Percentiles rank a stretch among this genome's conserved stretches.
phyloP scores from a whole-genome alignment of 2,113 vertebrate species.

The Austrofundulus limnaeus region DNA sequence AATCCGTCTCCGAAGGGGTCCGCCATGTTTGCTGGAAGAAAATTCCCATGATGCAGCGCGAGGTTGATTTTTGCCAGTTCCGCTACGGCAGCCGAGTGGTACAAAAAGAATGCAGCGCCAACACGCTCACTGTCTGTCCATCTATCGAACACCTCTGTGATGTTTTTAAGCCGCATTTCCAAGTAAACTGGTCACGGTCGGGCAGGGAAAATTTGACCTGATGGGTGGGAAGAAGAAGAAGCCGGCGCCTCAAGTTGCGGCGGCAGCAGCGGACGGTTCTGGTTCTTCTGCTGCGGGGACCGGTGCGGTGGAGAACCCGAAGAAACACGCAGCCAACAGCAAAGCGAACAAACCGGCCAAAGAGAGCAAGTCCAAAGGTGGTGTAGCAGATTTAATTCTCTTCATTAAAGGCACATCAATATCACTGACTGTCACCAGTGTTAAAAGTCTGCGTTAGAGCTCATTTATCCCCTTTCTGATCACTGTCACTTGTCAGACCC shows the following conservation, averaged over 20 bases:
- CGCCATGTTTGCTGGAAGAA: conserved; percentile 81
- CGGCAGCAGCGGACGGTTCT: conserved; percentile 33
- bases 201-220: neutral
- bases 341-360: conserved; percentile 60
- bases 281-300: conserved; percentile 67
- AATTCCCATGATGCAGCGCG: conserved; percentile 61
- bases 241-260: conserved; percentile 55
- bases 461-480: neutral
- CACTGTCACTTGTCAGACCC: neutral
- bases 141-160: neutral
- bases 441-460: neutral
- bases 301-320: conserved; percentile 67
- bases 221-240: conserved; percentile 97
- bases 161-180: neutral
- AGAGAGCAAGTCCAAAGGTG: conserved; percentile 78
- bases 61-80: conserved; percentile 5
- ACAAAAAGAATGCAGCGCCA: neutral
- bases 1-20: conserved; percentile 92
- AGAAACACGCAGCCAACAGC: conserved; percentile 66
- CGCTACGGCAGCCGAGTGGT: conserved; percentile 1
- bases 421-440: neutral
- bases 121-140: neutral
- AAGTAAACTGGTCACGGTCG: neutral
- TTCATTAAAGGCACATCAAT: neutral
- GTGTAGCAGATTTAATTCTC: neutral